Conservation (phyloP, 2,113 vertebrate genomes). For the Nycticorax nycticorax region DNA sequence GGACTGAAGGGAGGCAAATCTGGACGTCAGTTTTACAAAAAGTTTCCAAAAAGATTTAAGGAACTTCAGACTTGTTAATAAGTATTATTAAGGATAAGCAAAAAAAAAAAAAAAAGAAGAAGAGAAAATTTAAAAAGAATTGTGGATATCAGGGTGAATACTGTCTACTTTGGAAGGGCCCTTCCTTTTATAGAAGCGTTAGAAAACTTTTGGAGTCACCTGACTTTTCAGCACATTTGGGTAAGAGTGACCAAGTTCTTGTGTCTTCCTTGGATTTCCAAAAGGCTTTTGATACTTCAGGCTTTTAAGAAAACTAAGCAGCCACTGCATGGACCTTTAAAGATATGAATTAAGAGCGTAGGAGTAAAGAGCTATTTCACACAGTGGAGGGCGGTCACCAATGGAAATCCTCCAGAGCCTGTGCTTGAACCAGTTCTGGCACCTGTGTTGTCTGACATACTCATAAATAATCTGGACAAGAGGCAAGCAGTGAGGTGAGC, state of each 20-base stretch:
- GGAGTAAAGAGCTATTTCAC: fast-evolving
- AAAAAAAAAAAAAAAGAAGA: neutral
- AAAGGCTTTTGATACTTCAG: neutral
- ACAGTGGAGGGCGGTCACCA: neutral
- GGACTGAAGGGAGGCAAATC: neutral
- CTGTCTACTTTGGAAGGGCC: neutral
- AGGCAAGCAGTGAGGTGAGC: neutral
- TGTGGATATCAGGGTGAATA: neutral
- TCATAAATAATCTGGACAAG: neutral
- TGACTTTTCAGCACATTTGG: neutral
- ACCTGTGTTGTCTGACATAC: neutral
- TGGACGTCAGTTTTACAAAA: neutral
- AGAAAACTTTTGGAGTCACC: neutral
- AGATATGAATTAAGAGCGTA: fast-evolving
- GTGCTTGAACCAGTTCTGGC: fast-evolving
- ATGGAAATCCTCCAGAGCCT: neutral
- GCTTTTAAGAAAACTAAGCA: neutral
- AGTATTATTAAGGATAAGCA: neutral
- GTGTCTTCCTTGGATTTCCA: neutral
- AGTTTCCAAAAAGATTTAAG: neutral
- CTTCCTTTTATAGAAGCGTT: neutral
- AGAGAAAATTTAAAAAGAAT: neutral
- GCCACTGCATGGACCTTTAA: neutral
- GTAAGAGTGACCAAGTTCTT: neutral
- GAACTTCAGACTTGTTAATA: neutral